Evolutionary conservation across 2,797 vertebrate species (phyloP), one percentile per base, ranked within the genome.

Genomic region (Agapornis canus): DNA sequence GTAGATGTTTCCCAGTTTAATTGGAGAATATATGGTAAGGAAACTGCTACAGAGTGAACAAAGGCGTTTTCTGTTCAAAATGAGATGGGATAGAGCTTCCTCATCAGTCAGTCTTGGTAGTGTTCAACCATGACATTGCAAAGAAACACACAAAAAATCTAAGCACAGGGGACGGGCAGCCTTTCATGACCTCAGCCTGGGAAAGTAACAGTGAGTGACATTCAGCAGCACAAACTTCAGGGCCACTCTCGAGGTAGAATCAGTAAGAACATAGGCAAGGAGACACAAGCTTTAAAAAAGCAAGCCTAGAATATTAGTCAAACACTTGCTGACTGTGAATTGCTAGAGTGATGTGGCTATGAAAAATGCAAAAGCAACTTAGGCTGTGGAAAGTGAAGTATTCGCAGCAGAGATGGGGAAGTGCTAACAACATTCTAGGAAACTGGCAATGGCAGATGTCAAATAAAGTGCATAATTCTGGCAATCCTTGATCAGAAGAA

Each of bases 31-130:
- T 27, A 82, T 39, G 20, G 13, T 45, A 63, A 80, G 71, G 61
- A 81, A 85, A 40, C 16, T 26, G 27, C 69, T 94, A 39, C 70
- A 75, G 19, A 78, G 23, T 10, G 47, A 96, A n/a, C 18, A 76
- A 31, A 1, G 6, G 13, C 26, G 29, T 5, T 26, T 71, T 25
- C 52, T 83, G 19, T 45, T 78, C 70, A 32, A 11, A 63, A 18
- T 0, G 2, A 56, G 82, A 43, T 19, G 43, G 42, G 56, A 29
- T 39, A n/a, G 43, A 75, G 26, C 10, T 79, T 79, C 48, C 71
- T 91, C 64, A 51, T 10, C 68, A 43, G 49, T 29, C 73, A 43
- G 17, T 29, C 21, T 19, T 23, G 22, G 40, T 7, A 22, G 10
- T 2, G 12, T 59, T 71, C 59, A 54, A 17, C 35, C 37, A 23